Evolutionary conservation across 2,888 invertebrate species (phyloP).

Genomic region (Agrotis exclamationis): DNA sequence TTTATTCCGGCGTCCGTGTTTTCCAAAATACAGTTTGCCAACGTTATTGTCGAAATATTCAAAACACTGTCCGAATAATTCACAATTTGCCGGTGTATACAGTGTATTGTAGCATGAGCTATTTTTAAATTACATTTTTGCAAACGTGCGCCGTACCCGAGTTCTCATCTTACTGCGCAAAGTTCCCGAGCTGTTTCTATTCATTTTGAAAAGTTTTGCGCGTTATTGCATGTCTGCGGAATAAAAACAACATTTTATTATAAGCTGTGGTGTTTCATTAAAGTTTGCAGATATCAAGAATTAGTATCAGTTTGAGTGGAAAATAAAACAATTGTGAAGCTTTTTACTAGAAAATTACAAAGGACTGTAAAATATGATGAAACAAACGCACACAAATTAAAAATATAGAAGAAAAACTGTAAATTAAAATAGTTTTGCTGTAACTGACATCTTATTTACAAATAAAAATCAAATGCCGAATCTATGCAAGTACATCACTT

Average conservation of each 20-base stretch:
- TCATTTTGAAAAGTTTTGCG: slow-evolving; percentile 56
- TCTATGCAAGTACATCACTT: too few relatives aligned
- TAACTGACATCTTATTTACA: too few relatives aligned
- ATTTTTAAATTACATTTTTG: slow-evolving; percentile 69
- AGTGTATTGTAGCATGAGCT: slow-evolving; percentile 51
- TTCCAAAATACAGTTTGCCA: slow-evolving; percentile 9
- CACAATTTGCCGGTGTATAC: slow-evolving; percentile 42
- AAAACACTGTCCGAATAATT: slow-evolving; percentile 55
- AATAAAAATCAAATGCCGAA: too few relatives aligned
- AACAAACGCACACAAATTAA: neutral
- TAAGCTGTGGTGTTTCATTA: slow-evolving; percentile 45
- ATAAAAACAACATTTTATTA: slow-evolving; percentile 51
- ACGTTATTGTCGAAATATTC: slow-evolving; percentile 46
- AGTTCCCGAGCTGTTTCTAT: slow-evolving; percentile 62
- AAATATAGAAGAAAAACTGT: neutral
- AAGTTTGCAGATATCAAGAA: slow-evolving; percentile 26
- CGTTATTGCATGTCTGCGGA: slow-evolving; percentile 58
- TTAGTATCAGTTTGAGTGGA: neutral
- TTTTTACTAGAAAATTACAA: neutral
- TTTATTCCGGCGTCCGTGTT: slow-evolving; percentile 1
- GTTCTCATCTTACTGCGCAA: slow-evolving; percentile 54
- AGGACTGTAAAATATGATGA: neutral
- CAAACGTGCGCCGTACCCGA: slow-evolving; percentile 52
- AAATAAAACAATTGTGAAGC: neutral
- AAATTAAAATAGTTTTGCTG: too few relatives aligned